Evolutionary conservation across 2,113 vertebrate genomes (phyloP), one percentile per base, ranked within the genome.

Genomic region (Strigops habroptila): DNA sequence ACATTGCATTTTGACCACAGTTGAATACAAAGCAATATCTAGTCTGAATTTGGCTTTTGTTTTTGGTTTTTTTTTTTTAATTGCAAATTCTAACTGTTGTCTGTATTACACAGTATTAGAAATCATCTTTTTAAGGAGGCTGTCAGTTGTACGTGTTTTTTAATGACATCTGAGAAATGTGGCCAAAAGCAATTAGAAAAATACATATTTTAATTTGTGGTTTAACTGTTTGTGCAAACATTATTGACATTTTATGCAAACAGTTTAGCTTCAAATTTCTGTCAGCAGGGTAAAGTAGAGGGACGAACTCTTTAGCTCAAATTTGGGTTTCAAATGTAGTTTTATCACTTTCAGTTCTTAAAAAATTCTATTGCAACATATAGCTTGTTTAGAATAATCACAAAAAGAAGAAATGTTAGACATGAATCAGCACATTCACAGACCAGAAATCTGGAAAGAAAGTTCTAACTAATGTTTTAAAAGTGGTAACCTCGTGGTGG

Each of bases 381-480:
- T 37, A 46, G 46, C 10, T 91, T 75, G 16, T 31, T 90, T 67
- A 39, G 44, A 73, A 8, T 76, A 60, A 71, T 64, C 24, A 85
- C 30, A 79, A 77, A 65, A 79, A 51, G 30, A 62, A 62, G 18
- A 70, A 78, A 79, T 57, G 37, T 6, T 63, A 24, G 63, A 90
- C 87, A 46, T 52, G 18, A 9, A 28, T 59, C 21, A 43, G 57
- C 33, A 59, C 57, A 0, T 43, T 18, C 39, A 86, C 64, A 77
- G 52, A 67, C 41, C 63, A 24, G 82, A 94, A 90, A 90, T 91
- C 71, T 93, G 85, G 71, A 70, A 80, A 91, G 74, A 86, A 87
- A 89, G 27, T 57, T 59, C 18, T 80, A 87, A 82, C 18, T 94
- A 80, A 74, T 80, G 41, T 57, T 80, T 90, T 90, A 43, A 59